Conservation (phyloP, 2,113 vertebrate species). For the Apistogramma diplotaenia region DNA sequence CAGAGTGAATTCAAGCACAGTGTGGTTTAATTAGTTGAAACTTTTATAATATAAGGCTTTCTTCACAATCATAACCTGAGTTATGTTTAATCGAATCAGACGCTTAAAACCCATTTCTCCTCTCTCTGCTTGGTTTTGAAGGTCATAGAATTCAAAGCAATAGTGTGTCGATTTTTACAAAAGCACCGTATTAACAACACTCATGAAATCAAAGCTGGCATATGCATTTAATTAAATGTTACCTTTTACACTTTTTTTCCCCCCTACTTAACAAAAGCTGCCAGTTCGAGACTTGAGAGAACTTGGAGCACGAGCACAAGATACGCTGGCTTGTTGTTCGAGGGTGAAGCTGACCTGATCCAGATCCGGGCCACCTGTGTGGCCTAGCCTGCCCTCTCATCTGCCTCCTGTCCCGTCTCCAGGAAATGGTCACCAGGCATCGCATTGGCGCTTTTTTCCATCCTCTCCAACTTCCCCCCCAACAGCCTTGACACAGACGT, state of each 20-base stretch:
- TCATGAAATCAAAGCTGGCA: constrained; percentile 20
- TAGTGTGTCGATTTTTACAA: constrained; percentile 21
- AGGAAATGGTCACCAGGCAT: constrained; percentile 70
- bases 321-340: constrained; percentile 32
- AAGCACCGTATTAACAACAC: constrained; percentile 23
- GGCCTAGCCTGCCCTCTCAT: constrained; percentile 63
- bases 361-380: constrained; percentile 74
- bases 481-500: background rate
- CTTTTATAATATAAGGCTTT: constrained; percentile 51
- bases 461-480: background rate
- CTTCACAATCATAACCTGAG: constrained; percentile 37
- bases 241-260: background rate
- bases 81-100: constrained; percentile 50
- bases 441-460: constrained; percentile 17
- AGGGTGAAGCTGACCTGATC: constrained; percentile 48
- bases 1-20: constrained; percentile 68
- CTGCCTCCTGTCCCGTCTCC: constrained; percentile 70
- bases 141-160: constrained; percentile 6
- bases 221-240: constrained; percentile 30
- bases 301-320: constrained; percentile 19
- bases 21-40: constrained; percentile 69
- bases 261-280: background rate
- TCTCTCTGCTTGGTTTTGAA: constrained; percentile 23
- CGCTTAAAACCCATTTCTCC: constrained; percentile 28
- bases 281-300: constrained; percentile 13